Evolutionary conservation across 2,797 vertebrate species (phyloP).

Genomic region (Brachyrhaphis roseni): DNA sequence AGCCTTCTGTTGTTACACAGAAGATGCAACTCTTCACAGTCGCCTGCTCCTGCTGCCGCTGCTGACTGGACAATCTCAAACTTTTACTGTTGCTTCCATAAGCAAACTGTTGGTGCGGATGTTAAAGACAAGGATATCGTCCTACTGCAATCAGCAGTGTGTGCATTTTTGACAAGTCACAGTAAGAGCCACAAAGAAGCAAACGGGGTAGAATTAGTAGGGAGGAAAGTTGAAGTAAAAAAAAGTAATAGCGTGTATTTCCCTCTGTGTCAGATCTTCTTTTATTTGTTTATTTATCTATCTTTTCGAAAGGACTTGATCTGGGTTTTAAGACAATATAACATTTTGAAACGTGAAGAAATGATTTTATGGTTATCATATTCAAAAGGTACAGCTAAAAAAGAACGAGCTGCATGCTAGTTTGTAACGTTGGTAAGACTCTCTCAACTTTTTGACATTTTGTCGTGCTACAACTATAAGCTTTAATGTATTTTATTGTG

Average conservation of each 20-base stretch:
- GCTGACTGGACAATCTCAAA: conserved; percentile 62
- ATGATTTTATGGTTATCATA: not conserved
- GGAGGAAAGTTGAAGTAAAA: not conserved
- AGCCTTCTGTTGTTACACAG: conserved; percentile 48
- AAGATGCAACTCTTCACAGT: conserved; percentile 33
- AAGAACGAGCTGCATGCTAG: not conserved
- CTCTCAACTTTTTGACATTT: not conserved
- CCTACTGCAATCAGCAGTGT: conserved; percentile 42
- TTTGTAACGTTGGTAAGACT: not conserved
- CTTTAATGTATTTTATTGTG: too few species aligned
- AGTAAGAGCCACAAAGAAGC: not conserved
- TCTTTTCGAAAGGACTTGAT: not conserved
- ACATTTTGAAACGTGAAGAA: not conserved
- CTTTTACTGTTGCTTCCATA: conserved; percentile 59
- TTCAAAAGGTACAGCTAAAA: not conserved
- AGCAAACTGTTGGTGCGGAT: conserved; percentile 47
- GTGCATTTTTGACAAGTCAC: conserved; percentile 22
- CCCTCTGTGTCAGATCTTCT: not conserved
- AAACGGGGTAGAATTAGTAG: conserved; percentile 7
- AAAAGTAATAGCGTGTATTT: not conserved
- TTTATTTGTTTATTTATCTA: not conserved
- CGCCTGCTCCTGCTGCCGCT: conserved; percentile 22
- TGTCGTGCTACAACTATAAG: not conserved
- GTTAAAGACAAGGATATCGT: conserved; percentile 29
- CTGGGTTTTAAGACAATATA: not conserved